phyloP scores from a whole-genome alignment of 2,797 vertebrate genomes.

The Myotis pilosus region DNA sequence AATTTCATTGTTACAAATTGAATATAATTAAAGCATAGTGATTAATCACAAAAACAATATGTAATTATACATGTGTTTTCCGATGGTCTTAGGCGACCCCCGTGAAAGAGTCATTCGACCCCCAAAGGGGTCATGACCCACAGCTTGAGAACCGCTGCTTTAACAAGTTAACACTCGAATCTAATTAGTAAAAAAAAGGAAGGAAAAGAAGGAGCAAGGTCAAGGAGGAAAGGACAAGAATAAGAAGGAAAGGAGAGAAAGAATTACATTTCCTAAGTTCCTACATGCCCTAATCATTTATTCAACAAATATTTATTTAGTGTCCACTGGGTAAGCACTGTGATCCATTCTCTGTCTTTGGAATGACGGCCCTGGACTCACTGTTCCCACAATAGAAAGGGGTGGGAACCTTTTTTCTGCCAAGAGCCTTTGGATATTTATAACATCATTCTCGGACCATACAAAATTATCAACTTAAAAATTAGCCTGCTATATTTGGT shows the following conservation, averaged over 20 bases:
- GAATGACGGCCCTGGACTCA: not conserved
- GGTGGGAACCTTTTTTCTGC: no score
- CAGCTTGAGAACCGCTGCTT: not conserved
- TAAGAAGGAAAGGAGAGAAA: not conserved
- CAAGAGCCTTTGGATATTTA: no score
- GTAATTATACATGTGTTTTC: no score
- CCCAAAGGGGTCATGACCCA: no score
- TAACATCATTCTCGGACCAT: no score
- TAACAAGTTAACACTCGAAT: slow-evolving; percentile 13
- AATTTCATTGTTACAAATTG: no score
- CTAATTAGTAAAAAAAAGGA: slow-evolving; percentile 17
- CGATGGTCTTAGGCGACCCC: no score
- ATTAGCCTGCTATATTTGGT: no score
- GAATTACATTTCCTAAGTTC: not conserved
- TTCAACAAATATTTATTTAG: not conserved
- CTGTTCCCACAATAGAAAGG: not conserved
- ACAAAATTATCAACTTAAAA: no score
- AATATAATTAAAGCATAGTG: no score
- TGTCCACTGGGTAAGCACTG: not conserved
- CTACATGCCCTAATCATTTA: not conserved
- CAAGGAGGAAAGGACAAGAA: not conserved
- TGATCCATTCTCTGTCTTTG: not conserved
- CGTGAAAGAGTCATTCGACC: no score
- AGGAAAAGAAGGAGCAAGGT: not conserved
- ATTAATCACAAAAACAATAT: no score